Base-by-base conservation (phyloP, 2,797 vertebrate genomes). In the Luscinia megarhynchos region DNA sequence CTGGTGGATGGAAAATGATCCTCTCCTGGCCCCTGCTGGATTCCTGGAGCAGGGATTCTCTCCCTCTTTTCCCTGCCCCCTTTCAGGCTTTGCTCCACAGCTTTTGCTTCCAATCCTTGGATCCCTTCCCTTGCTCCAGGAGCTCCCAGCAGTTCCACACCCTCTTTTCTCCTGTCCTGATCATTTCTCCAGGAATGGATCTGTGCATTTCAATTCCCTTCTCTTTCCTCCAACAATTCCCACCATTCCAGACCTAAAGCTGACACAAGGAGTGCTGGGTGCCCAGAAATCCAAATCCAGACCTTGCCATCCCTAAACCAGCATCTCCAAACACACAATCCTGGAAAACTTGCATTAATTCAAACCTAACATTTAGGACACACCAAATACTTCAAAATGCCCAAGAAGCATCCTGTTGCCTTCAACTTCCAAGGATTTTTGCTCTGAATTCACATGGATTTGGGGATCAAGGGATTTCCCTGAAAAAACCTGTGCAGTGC, bases 221-320 rank as follows among this genome's bases (percentile, higher is more conserved):
- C 38, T 34, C 34, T 48, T 48, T 57, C 15, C 32, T 75, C 43
- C 9, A 29, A 19, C 21, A 43, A 14, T 27, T 66, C 61, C 53
- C 45, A 75, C 21, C 32, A 41, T 17, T 26, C 26, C 81, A 66
- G 11, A 66, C 17, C 43, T 32, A 66, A 30, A 74, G 14, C 51
- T 66, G 69, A 43, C 69, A 74, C 32, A 50, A 57, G 21, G 32
- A 84, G 11, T 0, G 0, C 36, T 57, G 0, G 0, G 51, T 74
- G 51, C 43, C 32, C 36, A 43, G 10, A 51, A 27, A 11, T 15
- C 18, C 62, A 75, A 59, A 84, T 4, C 32, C 45, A 59, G 32
- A 67, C 15, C 14, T 4, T 18, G 38, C 18, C 32, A 58, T 36
- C 15, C 14, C 22, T 51, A 19, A 67, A 51, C 7, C 27, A 75